Evolutionary conservation across 2,113 vertebrate species (phyloP).

Genomic region (human (Homo sapiens)): GRCh38 chr1:36980501-36981000

Average conservation of each 20-base stretch:
- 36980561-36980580: neutral
- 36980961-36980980: neutral
- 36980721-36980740: neutral
- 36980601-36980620: neutral
- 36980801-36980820: neutral
- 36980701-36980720: neutral
- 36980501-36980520: neutral
- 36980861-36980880: neutral
- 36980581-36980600: neutral
- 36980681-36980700: neutral
- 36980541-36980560: neutral
- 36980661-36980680: neutral
- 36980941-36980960: neutral
- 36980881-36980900: neutral
- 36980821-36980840: neutral
- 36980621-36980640: neutral
- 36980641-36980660: no score
- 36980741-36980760: neutral
- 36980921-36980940: neutral
- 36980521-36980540: neutral
- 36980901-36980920: neutral
- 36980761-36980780: neutral
- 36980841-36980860: neutral
- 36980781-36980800: neutral
- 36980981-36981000: neutral